Conservation (phyloP, 2,888 invertebrate species). For the Torymus aiolomorphi region DNA sequence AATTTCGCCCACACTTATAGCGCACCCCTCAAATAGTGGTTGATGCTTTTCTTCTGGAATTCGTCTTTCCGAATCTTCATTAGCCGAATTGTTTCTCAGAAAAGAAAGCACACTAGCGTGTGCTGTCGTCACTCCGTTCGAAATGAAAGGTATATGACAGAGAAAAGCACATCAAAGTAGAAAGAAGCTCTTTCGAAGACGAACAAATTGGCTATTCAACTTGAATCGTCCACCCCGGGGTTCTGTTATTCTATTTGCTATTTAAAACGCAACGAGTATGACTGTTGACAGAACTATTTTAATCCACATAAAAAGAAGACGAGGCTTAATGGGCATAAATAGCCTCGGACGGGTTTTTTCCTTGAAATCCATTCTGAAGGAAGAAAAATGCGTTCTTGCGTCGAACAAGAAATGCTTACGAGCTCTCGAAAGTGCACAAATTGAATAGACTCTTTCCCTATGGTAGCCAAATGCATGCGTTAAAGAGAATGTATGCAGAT, state of each 20-base stretch:
- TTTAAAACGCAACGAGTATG: not conserved
- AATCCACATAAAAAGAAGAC: not conserved
- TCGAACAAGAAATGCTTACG: too few relatives aligned
- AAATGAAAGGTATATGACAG: not conserved
- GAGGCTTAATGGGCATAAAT: not conserved
- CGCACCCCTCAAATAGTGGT: too few relatives aligned
- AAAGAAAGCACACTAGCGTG: not conserved
- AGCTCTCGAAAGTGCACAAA: too few relatives aligned
- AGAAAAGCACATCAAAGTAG: constrained; percentile 11
- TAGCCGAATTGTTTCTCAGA: not conserved
- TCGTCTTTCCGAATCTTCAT: constrained; percentile 2
- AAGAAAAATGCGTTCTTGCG: too few relatives aligned
- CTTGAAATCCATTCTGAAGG: too few relatives aligned
- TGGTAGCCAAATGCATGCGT: too few relatives aligned
- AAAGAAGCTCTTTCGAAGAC: not conserved
- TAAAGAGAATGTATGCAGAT: too few relatives aligned
- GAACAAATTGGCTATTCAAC: constrained; percentile 46
- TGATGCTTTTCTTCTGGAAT: not conserved
- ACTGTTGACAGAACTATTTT: constrained; percentile 25
- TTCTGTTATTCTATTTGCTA: not conserved
- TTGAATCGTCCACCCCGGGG: constrained; percentile 11
- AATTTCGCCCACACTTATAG: too few relatives aligned
- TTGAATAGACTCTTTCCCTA: too few relatives aligned
- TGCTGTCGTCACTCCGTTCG: not conserved
- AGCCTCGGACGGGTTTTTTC: too few relatives aligned